Conservation (phyloP, 2,113 vertebrate genomes). For the Leptodactylus fuscus region DNA sequence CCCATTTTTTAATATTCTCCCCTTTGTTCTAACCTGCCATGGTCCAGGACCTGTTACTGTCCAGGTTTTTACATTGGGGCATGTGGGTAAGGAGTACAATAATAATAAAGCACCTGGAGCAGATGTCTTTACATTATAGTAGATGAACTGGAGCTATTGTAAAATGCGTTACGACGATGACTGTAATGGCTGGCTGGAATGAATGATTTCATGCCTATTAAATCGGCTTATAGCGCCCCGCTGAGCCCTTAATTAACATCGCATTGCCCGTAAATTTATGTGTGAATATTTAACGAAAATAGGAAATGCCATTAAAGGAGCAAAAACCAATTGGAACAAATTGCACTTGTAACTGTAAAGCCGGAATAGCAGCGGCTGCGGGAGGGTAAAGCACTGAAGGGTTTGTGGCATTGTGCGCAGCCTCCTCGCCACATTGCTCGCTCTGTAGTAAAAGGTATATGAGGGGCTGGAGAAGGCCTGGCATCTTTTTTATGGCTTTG, state of each 20-base stretch:
- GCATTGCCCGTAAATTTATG: constrained; percentile 44
- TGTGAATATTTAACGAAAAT: constrained; percentile 55
- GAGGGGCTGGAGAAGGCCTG: constrained; percentile 16
- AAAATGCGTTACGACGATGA: constrained; percentile 51
- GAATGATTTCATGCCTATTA: constrained; percentile 59
- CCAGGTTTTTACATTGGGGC: not conserved
- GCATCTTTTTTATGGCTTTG: constrained; percentile 35
- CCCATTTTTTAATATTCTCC: not conserved
- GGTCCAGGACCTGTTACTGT: not conserved
- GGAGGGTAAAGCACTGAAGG: too few relatives aligned
- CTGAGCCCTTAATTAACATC: constrained; percentile 56
- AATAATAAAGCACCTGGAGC: constrained; percentile 48
- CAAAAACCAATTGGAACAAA: constrained; percentile 53
- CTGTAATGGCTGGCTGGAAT: constrained; percentile 50
- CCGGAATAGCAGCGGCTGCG: not conserved
- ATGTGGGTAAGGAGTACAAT: not conserved
- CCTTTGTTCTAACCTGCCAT: not conserved
- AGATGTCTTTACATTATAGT: constrained; percentile 37
- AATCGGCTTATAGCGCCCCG: constrained; percentile 52
- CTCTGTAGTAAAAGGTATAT: not conserved
- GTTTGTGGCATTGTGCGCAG: not conserved
- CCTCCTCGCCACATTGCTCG: not conserved
- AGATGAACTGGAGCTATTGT: constrained; percentile 47
- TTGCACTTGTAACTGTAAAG: constrained; percentile 44
- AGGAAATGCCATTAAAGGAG: constrained; percentile 46